These are phyloP conservation scores for Haliclona indistincta DNA, from an alignment of 37 sponge, comb jelly and placozoan species.

Conservation along the genomic window DNA sequence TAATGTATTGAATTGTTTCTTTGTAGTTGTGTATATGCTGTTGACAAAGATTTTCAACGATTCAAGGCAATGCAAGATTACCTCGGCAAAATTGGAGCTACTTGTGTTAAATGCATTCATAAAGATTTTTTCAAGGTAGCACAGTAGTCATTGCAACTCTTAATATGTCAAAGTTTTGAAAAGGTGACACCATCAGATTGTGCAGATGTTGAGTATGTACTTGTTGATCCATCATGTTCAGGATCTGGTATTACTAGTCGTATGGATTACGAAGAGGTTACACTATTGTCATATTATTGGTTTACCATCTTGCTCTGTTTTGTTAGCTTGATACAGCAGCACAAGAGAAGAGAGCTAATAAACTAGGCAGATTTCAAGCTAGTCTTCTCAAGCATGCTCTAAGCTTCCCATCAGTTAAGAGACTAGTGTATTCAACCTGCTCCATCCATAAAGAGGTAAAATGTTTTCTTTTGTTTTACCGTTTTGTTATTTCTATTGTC, in stretches of 20 bases:
- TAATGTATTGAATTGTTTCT: background rate
- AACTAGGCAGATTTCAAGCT: slow-evolving; percentile 72
- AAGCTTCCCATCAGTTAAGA: slow-evolving; percentile 78
- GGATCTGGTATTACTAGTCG: slow-evolving; percentile 87
- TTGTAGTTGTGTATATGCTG: slow-evolving; percentile 49
- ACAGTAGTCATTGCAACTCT: background rate
- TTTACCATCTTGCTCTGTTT: background rate
- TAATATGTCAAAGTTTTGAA: background rate
- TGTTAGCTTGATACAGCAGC: background rate
- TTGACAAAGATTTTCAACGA: slow-evolving; percentile 77
- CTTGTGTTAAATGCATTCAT: slow-evolving; percentile 48
- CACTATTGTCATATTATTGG: background rate
- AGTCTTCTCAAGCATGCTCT: slow-evolving; percentile 84
- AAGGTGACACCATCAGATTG: slow-evolving; percentile 58
- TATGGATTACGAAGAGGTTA: slow-evolving; percentile 34
- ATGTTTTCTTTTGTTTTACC: background rate
- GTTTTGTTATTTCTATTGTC: slow-evolving; percentile 1
- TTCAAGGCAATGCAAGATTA: slow-evolving; percentile 39
- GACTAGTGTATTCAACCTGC: slow-evolving; percentile 96
- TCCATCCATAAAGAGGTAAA: slow-evolving; percentile 85
- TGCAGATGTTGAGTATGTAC: slow-evolving; percentile 75
- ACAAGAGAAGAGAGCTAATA: slow-evolving; percentile 36
- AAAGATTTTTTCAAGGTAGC: slow-evolving; percentile 74
- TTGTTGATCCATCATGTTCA: slow-evolving; percentile 97
- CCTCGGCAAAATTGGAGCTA: slow-evolving; percentile 46